Base-by-base conservation (phyloP, 2,888 invertebrate species). In the Dolichopus griseipennis region DNA sequence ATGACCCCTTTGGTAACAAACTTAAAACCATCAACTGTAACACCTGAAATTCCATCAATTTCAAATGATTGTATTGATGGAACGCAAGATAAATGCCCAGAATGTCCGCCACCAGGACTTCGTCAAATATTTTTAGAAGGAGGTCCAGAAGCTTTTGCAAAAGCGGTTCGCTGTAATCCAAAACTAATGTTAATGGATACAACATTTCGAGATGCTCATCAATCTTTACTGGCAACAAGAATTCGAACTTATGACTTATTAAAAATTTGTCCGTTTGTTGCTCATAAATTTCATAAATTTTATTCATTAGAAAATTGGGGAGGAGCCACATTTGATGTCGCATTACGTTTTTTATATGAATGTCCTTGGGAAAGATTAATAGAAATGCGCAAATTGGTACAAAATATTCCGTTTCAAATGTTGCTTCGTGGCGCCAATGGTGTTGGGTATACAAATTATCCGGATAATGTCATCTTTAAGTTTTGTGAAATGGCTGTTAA, bases 371-470 rank as follows among this genome's bases (percentile, higher is more conserved):
- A 97, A 78, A 85, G 97, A 43, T 83, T 97, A 71, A 91, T 91
- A 73, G 89, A 90, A 71, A 92, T 97, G 90, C 85, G 97, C 15
- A 87, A 88, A 72, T 77, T 88, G 72, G 93, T 97, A 77, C 97
- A 97, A 3, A 96, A 96, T 84, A 90, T 96, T 78, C 97, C 97
- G 1, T 97, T 97, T 87, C 97, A 97, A 83, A 97, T 97, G 95
- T 83, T 97, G 72, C 84, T 97, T 66, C 85, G 97, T 67, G 97
- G 97, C 1, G 96, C 97, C 41, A 97, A 96, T 82, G 97, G 95
- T 27, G 96, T 97, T 41, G 97, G 97, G 0, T 97, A 97, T 82
- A 96, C 96, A 0, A 95, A 94, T 83, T 97, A 97, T 80, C 96
- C 97, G 0, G 97, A 97, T 78, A 97, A 97, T 79, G 95, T 93